Percentiles rank a stretch among this genome's conserved stretches.
phyloP scores from a whole-genome alignment of 2,888 invertebrate genomes.

The Junonia oenone region DNA sequence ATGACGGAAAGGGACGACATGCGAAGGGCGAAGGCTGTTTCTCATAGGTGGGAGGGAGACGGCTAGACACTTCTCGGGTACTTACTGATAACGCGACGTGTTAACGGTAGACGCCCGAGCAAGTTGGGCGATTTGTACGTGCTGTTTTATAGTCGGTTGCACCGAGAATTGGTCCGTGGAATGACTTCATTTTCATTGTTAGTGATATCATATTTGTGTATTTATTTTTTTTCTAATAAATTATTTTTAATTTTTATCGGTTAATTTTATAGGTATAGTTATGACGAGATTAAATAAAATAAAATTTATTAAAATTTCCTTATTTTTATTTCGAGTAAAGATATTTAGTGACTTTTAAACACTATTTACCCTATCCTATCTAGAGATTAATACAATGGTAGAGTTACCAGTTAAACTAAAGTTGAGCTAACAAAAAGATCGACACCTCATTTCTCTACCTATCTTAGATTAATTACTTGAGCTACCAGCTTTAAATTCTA shows the following conservation, averaged over 20 bases:
- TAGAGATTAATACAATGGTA: too few species aligned
- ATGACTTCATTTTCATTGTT: background rate
- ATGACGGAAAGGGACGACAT: constrained; percentile 55
- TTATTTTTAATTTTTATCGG: background rate
- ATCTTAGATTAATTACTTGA: too few species aligned
- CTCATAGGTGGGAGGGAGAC: constrained; percentile 51
- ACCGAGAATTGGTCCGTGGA: constrained; percentile 42
- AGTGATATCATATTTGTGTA: background rate
- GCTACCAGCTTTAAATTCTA: too few species aligned
- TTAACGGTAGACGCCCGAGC: constrained; percentile 58
- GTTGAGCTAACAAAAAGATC: too few species aligned
- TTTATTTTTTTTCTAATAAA: background rate
- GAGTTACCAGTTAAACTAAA: too few species aligned
- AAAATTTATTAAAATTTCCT: too few species aligned
- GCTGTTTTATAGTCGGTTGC: constrained; percentile 39
- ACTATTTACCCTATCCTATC: too few species aligned
- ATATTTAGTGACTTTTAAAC: too few species aligned
- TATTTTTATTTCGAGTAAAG: too few species aligned
- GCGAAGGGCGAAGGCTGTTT: constrained; percentile 37
- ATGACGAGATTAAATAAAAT: too few species aligned
- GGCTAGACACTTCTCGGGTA: constrained; percentile 71
- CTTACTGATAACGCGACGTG: constrained; percentile 66
- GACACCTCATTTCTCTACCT: too few species aligned
- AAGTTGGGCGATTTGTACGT: constrained; percentile 52
- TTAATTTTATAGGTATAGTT: too few species aligned